Base-by-base conservation (phyloP, 2,113 vertebrate species). In the Cololabis saira region DNA sequence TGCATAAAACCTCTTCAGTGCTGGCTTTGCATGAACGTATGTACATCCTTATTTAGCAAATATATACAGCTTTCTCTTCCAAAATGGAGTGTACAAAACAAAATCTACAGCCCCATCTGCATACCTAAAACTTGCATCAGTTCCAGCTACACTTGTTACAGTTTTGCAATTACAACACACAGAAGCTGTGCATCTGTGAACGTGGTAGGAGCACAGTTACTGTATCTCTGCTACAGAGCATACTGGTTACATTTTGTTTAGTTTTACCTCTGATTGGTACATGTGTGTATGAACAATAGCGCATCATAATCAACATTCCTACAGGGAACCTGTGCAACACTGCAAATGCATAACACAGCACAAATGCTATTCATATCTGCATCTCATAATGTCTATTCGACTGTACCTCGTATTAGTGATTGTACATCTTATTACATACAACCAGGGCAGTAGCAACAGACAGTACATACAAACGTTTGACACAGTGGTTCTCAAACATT, bases 21-120 rank as follows among this genome's bases (percentile, higher is more conserved):
- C 50, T 45, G 56, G 47, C 51, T 72, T 42, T 61, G 44, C 40
- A 51, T 18, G 19, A 65, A 30, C 54, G n/a, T 77, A 84, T 76
- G 12, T 68, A 80, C 76, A 86, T 43, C 52, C 24, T 76, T 67
- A 56, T 76, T 74, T 53, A 57, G 30, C 61, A 55, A 81, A 50
- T 87, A 87, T 90, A 40, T 86, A 87, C 87, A 89, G 50, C 43
- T 49, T 67, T 24, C 65, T 30, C 41, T 47, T 59, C 13, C 0
- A 61, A 6, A 21, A 16, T 15, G 15, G 10, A 21, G 54, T 65
- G 56, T 66, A 56, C 47, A 52, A 48, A 65, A 71, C 45, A 63
- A 44, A 59, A 62, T 68, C 58, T 74, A 72, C 58, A 82, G 42
- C 53, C 33, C 33, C 33, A 53, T 69, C 43, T 71, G 55, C 62